Evolutionary conservation across 2,797 vertebrate genomes (phyloP).

Genomic region (Eupleurogrammus muticus): DNA sequence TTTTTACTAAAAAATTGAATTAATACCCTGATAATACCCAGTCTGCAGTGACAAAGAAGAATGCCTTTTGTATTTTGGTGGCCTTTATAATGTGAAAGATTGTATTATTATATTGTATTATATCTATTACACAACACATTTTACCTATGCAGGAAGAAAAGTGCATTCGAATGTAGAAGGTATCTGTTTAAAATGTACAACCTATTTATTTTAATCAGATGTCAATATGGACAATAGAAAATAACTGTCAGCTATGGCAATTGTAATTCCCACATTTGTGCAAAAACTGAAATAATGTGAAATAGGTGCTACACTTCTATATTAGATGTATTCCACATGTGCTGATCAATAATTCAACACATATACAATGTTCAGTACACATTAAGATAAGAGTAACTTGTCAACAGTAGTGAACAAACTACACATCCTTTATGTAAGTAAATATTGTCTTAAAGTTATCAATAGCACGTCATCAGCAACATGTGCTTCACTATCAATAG

Average conservation of each 20-base stretch:
- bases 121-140: neutral
- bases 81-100: neutral
- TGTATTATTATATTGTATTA: neutral
- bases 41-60: neutral
- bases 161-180: neutral
- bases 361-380: neutral
- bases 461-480: no score
- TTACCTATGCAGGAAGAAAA: neutral
- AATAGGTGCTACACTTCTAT: neutral
- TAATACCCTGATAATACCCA: neutral
- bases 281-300: neutral
- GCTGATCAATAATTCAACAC: neutral
- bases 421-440: no score
- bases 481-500: no score
- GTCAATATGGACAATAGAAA: neutral
- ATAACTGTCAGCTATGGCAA: neutral
- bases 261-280: neutral
- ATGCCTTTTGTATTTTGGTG: neutral
- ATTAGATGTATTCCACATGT: neutral
- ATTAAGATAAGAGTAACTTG: neutral
- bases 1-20: neutral
- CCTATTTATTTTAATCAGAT: neutral
- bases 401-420: no score
- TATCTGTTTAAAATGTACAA: neutral
- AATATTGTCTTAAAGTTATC: no score